These are phyloP conservation scores for Pissodes strobi DNA, from an alignment of 1,140 invertebrate genomes.

Conservation along the genomic window DNA sequence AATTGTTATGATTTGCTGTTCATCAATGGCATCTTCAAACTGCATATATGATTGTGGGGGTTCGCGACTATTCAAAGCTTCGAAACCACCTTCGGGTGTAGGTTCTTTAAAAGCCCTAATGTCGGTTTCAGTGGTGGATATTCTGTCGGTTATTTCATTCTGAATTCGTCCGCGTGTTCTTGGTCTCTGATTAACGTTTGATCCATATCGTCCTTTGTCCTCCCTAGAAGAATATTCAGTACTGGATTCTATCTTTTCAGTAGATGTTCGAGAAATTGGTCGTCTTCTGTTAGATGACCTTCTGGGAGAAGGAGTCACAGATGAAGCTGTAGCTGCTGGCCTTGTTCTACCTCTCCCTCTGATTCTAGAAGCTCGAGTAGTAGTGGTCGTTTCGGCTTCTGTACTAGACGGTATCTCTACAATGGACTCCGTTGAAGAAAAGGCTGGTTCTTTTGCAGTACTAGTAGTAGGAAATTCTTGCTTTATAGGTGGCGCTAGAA, in stretches of 20 bases:
- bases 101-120: slow-evolving; percentile 25
- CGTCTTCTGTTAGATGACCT: slow-evolving; percentile 35
- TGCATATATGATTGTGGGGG: slow-evolving; percentile 35
- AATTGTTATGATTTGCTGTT: slow-evolving; percentile 31
- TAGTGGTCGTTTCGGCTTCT: slow-evolving; percentile 58
- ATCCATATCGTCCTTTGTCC: slow-evolving; percentile 48
- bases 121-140: slow-evolving; percentile 36
- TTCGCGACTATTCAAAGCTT: slow-evolving; percentile 10
- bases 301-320: too few relatives aligned
- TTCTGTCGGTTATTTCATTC: slow-evolving; percentile 26
- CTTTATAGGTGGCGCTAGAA: slow-evolving; percentile 40
- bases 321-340: slow-evolving; percentile 29
- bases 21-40: slow-evolving; percentile 31
- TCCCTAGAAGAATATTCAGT: slow-evolving; percentile 56
- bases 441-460: neutral
- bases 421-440: neutral
- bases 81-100: slow-evolving; percentile 10
- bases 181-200: slow-evolving; percentile 42
- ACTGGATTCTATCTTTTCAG: slow-evolving; percentile 57
- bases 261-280: slow-evolving; percentile 40
- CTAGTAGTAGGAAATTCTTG: neutral
- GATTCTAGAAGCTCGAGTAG: slow-evolving; percentile 41
- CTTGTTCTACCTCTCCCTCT: slow-evolving; percentile 45
- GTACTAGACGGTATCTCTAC: slow-evolving; percentile 48
- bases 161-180: slow-evolving; percentile 43